Percentiles rank a stretch among this genome's conserved stretches.
phyloP scores from a whole-genome alignment of 2,888 invertebrate genomes.

The Nematopogon swammerdamellus region DNA sequence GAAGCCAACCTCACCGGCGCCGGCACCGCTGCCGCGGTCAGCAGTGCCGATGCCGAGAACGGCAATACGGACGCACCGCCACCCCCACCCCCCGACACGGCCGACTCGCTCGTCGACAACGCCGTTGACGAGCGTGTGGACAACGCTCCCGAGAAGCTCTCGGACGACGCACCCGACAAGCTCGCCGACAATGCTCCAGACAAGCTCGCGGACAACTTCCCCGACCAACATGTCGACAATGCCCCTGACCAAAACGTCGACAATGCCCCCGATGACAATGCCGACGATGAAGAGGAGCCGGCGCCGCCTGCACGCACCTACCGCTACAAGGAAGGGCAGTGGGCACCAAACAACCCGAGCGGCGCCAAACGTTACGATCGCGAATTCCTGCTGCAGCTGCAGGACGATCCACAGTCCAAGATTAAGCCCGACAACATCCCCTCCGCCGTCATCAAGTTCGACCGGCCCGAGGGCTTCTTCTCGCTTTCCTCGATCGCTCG shows the following conservation, averaged over 20 bases:
- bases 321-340: conserved; percentile 60
- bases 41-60: not conserved
- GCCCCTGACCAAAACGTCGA: not conserved
- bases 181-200: too few relatives aligned
- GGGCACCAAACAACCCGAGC: conserved; percentile 78
- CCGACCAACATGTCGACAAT: too few relatives aligned
- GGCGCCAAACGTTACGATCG: conserved; percentile 82
- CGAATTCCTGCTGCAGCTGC: conserved; percentile 74
- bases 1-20: not conserved
- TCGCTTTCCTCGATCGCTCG: not conserved
- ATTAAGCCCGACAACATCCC: conserved; percentile 70
- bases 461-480: not conserved
- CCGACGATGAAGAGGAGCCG: not conserved
- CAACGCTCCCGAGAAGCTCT: too few relatives aligned
- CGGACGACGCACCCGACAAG: too few relatives aligned
- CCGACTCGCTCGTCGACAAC: not conserved
- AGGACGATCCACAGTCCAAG: conserved; percentile 69
- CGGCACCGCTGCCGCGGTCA: not conserved
- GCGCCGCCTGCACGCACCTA: not conserved
- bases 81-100: not conserved
- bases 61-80: not conserved
- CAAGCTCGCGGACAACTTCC: too few relatives aligned
- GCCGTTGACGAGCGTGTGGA: too few relatives aligned
- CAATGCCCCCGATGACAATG: not conserved
- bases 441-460: not conserved